Base-by-base conservation (phyloP, 2,888 invertebrate species). In the Pseudanteris insignis region DNA sequence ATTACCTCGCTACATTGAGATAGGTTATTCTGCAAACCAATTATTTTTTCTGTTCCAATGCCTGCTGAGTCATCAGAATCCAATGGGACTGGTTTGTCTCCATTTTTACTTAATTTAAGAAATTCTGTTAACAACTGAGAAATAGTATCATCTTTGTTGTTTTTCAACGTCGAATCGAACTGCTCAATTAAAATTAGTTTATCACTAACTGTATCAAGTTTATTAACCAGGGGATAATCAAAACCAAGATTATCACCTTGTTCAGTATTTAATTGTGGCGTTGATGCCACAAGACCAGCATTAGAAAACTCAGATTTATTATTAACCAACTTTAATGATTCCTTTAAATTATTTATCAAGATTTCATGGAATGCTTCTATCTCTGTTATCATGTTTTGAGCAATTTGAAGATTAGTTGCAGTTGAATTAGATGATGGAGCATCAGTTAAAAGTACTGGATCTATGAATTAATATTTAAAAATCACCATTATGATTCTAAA, bases 61-160 rank as follows among this genome's bases (percentile, higher is more conserved):
- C 66, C 67, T 4, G 65, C 60, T 29, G 63, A 38, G 11, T 54
- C 66, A 11, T 11, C 30, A 63, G 66, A 37, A 30, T 50, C 51
- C 47, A 36, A 33, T 14, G 10, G 26, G 18, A 26, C 29, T 2
- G 67, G 63, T 9, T 70, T 73, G 32, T 72, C 67, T 7, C 72
- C 60, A 28, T 64, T 70, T 67, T 76, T 73, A 58, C 73, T 78
- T 54, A 78, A 77, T 25, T 77, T 76, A 30, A 78, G 63, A 57
- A 79, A 74, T 61, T 79, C 79, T 13, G 73, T 70, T 0, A 73
- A 75, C 34, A 79, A 57, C 50, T 66, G 71, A 28, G 73, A 69
- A 9, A 75, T 69, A 26, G 77, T 69, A 8, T 71, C 64, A 32
- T 75, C 72, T 37, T 73, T 67, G 2, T 59, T 61, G 6, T 46